A percentile compares a stretch with the other conserved stretches of the same genome.
phyloP scores from a whole-genome alignment of 2,888 invertebrate species.

The Sericinus montela region DNA sequence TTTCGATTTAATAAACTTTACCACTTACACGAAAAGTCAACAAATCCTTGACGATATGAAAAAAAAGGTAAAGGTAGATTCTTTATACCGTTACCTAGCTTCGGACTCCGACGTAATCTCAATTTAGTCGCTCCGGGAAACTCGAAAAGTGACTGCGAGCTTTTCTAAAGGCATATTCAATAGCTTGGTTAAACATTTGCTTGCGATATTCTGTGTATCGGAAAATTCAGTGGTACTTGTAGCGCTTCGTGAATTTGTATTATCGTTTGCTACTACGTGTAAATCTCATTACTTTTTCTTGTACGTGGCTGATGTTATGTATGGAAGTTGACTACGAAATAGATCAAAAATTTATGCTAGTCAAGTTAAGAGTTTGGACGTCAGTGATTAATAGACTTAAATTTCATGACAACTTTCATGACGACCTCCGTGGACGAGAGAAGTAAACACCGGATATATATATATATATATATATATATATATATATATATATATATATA shows the following conservation, averaged over 20 bases:
- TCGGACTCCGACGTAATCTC: conserved; percentile 11
- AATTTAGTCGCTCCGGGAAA: conserved; percentile 10
- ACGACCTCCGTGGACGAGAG: no score
- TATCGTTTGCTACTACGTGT: background rate
- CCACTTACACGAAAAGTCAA: conserved; percentile 6
- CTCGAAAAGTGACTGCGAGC: conserved; percentile 10
- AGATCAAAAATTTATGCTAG: no score
- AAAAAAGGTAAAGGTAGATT: conserved; percentile 13
- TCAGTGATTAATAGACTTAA: no score
- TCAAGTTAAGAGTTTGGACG: no score
- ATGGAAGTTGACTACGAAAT: no score
- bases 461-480: no score
- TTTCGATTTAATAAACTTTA: conserved; percentile 1
- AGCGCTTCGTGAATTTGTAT: conserved; percentile 5
- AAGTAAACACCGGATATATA: no score
- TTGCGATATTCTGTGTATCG: conserved; percentile 4
- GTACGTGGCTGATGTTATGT: no score
- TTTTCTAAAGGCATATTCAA: conserved; percentile 11
- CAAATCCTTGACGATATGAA: conserved; percentile 13
- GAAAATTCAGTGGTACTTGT: conserved; percentile 11
- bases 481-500: no score
- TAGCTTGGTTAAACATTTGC: conserved; percentile 13
- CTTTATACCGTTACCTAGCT: conserved; percentile 2
- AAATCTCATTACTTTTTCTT: background rate
- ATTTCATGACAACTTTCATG: no score